A percentile compares a stretch with the other conserved stretches of the same genome.
Evolutionary conservation across 2,797 vertebrate species (phyloP).

Genomic region (Botia almorhae): DNA sequence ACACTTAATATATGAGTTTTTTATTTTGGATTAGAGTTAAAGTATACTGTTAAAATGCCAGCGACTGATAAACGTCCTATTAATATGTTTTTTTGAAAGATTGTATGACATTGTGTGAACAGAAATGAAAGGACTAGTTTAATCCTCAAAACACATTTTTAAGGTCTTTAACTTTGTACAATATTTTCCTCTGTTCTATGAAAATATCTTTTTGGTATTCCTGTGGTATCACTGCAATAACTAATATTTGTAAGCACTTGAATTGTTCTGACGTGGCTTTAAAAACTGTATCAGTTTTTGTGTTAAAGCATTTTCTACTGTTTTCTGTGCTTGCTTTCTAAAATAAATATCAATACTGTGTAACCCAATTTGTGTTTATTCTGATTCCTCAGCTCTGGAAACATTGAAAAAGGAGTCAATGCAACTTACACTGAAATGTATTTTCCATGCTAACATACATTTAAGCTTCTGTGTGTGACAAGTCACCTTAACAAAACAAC

Average conservation of each 20-base stretch:
- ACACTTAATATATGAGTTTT: not conserved
- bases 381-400: not conserved
- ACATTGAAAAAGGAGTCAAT: not conserved
- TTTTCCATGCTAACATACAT: not conserved
- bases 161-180: conserved; percentile 74
- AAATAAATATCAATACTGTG: conserved; percentile 79
- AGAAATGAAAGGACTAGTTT: conserved; percentile 63
- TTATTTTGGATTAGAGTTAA: conserved; percentile 7
- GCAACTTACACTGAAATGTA: not conserved
- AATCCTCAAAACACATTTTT: conserved; percentile 76
- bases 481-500: not conserved
- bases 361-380: not conserved
- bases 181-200: conserved; percentile 71
- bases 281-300: conserved; percentile 76
- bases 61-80: conserved; percentile 29
- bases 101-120: conserved; percentile 53
- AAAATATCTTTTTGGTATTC: conserved; percentile 76
- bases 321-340: conserved; percentile 79
- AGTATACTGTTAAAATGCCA: not conserved
- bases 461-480: not conserved
- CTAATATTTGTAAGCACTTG: conserved; percentile 78
- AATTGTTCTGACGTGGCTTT: conserved; percentile 79
- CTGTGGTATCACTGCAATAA: conserved; percentile 82
- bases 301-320: conserved; percentile 76
- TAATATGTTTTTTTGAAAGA: conserved; percentile 34